phyloP scores from a whole-genome alignment of 2,113 vertebrate genomes.

The Macquaria australasica region DNA sequence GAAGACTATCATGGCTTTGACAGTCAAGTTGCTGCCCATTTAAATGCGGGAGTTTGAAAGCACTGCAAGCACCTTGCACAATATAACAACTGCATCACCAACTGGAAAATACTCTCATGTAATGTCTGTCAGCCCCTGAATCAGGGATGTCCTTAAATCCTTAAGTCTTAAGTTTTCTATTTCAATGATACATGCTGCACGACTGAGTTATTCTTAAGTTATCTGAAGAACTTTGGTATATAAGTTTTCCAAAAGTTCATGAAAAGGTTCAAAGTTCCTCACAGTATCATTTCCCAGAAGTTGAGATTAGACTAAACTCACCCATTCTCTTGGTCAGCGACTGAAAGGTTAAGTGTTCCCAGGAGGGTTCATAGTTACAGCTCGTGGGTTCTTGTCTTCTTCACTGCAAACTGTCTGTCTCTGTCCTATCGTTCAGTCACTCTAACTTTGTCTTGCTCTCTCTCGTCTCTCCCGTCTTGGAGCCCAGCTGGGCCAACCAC shows the following conservation, averaged over 20 bases:
- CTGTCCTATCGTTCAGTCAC: slow-evolving; percentile 31
- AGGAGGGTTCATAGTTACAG: slow-evolving; percentile 60
- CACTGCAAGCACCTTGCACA: slow-evolving; percentile 37
- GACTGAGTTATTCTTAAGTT: background rate
- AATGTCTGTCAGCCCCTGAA: background rate
- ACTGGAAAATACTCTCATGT: background rate
- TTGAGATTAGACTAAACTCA: slow-evolving; percentile 62
- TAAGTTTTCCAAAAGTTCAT: background rate
- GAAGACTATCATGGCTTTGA: slow-evolving; percentile 10
- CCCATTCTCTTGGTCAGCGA: slow-evolving; percentile 50
- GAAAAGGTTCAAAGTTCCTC: background rate
- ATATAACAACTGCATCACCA: slow-evolving; percentile 16
- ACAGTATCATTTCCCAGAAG: slow-evolving; percentile 10
- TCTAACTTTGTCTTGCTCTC: slow-evolving; percentile 32
- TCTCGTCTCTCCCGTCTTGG: slow-evolving; percentile 14
- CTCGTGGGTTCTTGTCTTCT: slow-evolving; percentile 29
- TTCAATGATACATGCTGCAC: background rate
- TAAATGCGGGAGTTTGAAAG: slow-evolving; percentile 4
- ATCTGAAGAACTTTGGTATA: background rate
- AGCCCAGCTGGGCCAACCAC: slow-evolving; percentile 57
- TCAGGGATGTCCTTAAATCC: background rate
- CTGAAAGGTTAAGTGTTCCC: slow-evolving; percentile 67
- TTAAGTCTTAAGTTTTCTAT: background rate
- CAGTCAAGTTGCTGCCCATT: slow-evolving; percentile 7
- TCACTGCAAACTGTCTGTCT: slow-evolving; percentile 23